Percentiles rank a stretch among this genome's conserved stretches.
phyloP scores from a whole-genome alignment of 2,888 invertebrate genomes.

The Limnephilus marmoratus region DNA sequence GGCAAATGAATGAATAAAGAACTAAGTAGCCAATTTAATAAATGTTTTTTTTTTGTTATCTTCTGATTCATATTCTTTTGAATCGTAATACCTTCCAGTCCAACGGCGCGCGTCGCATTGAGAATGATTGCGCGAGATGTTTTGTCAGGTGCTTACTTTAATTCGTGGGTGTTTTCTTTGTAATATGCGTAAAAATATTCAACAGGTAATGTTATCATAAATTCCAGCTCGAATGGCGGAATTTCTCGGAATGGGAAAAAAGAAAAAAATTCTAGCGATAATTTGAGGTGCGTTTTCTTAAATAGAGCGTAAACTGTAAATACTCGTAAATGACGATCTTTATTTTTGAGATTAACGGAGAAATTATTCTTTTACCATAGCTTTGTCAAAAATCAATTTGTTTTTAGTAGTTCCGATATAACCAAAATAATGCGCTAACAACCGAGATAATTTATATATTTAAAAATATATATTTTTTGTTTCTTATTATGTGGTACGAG shows the following conservation, averaged over 20 bases:
- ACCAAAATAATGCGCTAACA: too few relatives aligned
- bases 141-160: not conserved
- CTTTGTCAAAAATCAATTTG: too few relatives aligned
- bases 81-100: not conserved
- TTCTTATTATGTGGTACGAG: too few relatives aligned
- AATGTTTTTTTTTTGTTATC: not conserved
- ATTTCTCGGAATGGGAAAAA: not conserved
- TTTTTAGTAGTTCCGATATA: too few relatives aligned
- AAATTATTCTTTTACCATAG: not conserved
- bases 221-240: not conserved
- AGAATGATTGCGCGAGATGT: not conserved
- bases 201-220: slow-evolving; percentile 10
- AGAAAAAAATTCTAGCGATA: not conserved
- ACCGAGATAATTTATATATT: too few relatives aligned
- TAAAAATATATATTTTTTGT: too few relatives aligned
- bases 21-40: not conserved
- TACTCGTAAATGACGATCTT: too few relatives aligned
- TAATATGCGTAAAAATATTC: slow-evolving; percentile 13
- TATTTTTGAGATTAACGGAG: not conserved
- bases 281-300: not conserved
- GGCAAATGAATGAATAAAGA: not conserved
- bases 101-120: not conserved
- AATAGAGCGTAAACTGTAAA: not conserved
- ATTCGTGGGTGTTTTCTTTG: not conserved
- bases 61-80: not conserved